Evolutionary conservation across 2,888 invertebrate genomes (phyloP), one percentile per base, ranked within the genome.

Genomic region (Caenorhabditis doughertyi): DNA sequence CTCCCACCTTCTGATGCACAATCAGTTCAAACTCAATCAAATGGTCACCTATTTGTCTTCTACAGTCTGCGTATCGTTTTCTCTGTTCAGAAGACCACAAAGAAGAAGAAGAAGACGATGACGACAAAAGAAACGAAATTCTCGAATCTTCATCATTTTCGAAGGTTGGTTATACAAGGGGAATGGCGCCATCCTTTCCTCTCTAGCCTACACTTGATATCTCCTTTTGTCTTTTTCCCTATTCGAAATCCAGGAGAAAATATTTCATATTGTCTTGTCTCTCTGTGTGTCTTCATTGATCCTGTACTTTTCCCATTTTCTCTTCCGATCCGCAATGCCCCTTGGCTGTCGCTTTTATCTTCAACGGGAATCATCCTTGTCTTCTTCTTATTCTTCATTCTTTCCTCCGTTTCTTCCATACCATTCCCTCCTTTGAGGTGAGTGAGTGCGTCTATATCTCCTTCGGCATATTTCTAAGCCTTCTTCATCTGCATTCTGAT

Each of bases 301-400:
- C 21, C 25, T 39, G 5, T 21, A 39, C 23, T 51, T 7, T 51
- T 16, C 35, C 23, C 23, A 21, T n/a, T 23, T 11, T n/a, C 23
- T 58, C n/a, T 32, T 39, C 42, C 76, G 68, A 62, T 67, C 77
- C 68, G 65, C 68, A 49, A 67, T 67, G 68, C 77, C 68, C 68
- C 60, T n/a, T n/a, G n/a, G n/a, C n/a, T 67, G 51, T 55, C 74
- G 65, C 58, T 60, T 68, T 77, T 77, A 77, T 77, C 77, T 77
- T 60, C 68, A 62, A 55, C 77, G 77, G 68, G 77, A 77, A 77
- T 77, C 77, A 53, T 47, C 21, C 55, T 21, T n/a, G n/a, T n/a
- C n/a, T n/a, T n/a, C n/a, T n/a, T n/a, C n/a, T n/a, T n/a, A n/a
- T 49, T 32, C 44, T n/a, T 39, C 49, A 21, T 29, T 56, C 44